Percentiles rank a stretch among this genome's conserved stretches.
Evolutionary conservation across 2,888 invertebrate genomes (phyloP).

Genomic region (Listrodromus nycthemerus): DNA sequence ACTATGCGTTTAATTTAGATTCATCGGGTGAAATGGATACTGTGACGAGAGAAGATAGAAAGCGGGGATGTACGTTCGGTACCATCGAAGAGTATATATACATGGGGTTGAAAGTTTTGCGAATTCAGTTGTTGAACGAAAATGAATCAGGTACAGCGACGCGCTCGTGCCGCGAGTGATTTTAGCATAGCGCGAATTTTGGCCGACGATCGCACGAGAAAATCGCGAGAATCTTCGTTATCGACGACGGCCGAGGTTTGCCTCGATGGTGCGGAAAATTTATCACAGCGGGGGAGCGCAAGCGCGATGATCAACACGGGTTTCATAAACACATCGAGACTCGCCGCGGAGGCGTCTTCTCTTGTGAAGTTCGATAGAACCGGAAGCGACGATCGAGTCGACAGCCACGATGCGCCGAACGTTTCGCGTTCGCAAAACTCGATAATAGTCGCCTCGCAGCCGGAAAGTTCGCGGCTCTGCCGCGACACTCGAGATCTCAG

Average conservation of each 20-base stretch:
- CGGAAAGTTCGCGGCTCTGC: not conserved
- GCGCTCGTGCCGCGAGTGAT: constrained; percentile 73
- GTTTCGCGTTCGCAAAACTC: not conserved
- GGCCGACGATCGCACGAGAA: constrained; percentile 64
- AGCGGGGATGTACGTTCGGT: constrained; percentile 33
- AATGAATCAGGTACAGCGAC: constrained; percentile 76
- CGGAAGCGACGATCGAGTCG: not conserved
- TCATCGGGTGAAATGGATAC: constrained; percentile 75
- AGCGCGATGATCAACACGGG: not conserved
- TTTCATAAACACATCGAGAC: not conserved
- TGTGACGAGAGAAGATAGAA: constrained; percentile 59
- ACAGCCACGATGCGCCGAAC: not conserved
- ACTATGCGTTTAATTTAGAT: constrained; percentile 83
- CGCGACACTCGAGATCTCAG: not conserved
- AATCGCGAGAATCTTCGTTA: constrained; percentile 2
- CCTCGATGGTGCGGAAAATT: not conserved
- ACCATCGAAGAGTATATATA: constrained; percentile 68
- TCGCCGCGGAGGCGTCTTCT: not conserved
- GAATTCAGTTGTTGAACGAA: constrained; percentile 73
- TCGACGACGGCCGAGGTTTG: not conserved
- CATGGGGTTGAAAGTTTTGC: constrained; percentile 62
- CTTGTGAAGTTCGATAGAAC: not conserved
- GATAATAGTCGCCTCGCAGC: not conserved
- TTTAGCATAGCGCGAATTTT: constrained; percentile 80
- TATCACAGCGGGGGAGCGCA: not conserved